Evolutionary conservation across 1,140 invertebrate species (phyloP).

Genomic region (Lysiphlebus fabarum): DNA sequence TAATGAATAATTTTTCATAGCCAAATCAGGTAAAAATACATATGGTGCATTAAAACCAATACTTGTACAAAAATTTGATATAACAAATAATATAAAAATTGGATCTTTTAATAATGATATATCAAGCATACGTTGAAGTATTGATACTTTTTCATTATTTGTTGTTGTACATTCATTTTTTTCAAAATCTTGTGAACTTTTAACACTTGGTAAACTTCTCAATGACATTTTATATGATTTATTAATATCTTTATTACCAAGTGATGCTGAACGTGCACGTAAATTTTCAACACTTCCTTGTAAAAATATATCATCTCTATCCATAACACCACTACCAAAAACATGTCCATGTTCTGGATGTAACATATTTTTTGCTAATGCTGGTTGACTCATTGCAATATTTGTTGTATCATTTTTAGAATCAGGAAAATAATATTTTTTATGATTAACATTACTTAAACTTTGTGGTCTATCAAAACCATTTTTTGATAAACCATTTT

Average conservation of each 20-base stretch:
- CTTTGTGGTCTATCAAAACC: constrained; percentile 28
- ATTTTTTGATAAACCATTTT: constrained; percentile 21
- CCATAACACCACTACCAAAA: constrained; percentile 70
- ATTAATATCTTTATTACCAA: constrained; percentile 30
- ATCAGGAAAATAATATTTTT: constrained; percentile 23
- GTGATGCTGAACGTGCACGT: constrained; percentile 40
- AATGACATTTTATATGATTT: constrained; percentile 26
- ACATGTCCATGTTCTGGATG: constrained; percentile 28
- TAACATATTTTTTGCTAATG: constrained; percentile 43
- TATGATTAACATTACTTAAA: constrained; percentile 29
- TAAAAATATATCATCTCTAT: constrained; percentile 83
- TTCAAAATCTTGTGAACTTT: constrained; percentile 19
- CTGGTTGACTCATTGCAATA: constrained; percentile 65
- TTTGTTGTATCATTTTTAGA: constrained; percentile 37
- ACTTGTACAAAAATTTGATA: constrained; percentile 94
- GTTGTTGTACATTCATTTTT: constrained; percentile 51
- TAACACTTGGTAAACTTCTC: constrained; percentile 33
- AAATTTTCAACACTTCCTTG: constrained; percentile 74
- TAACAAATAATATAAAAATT: constrained; percentile 84
- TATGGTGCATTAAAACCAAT: constrained; percentile 86
- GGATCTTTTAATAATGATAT: constrained; percentile 78
- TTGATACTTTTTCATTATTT: constrained; percentile 58
- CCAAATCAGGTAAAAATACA: constrained; percentile 14
- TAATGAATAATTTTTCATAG: constrained; percentile 1
- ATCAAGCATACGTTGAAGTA: constrained; percentile 80